Base-by-base conservation (phyloP, 2,113 vertebrate species). In the Oncorhynchus keta region DNA sequence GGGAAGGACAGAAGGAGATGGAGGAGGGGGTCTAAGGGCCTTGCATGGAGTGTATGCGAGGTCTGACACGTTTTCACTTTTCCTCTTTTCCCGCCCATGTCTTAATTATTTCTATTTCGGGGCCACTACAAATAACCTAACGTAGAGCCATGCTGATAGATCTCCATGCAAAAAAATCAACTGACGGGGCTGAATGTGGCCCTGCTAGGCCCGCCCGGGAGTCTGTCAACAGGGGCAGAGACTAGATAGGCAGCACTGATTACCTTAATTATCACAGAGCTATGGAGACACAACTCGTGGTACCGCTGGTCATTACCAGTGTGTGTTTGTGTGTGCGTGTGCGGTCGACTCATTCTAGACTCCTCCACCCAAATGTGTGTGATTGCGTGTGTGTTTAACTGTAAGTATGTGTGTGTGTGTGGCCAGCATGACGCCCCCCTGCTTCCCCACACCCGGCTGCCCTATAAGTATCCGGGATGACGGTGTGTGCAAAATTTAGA, bases 1-100 rank as follows among this genome's bases (percentile, higher is more conserved):
- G 28, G 80, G 77, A 68, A 70, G 84, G 85, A 84, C 79, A 75
- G 70, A 77, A 55, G 16, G n/a, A 32, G 35, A 26, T 81, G 85
- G 80, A 84, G 84, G 67, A 67, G 48, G 72, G 51, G 62, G 68
- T 20, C 2, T 51, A 68, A 51, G 51, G 39, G 78, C 9, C 69
- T 77, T 32, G 5, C 70, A 76, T 4, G 3, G 77, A 86, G 89
- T 13, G 48, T 87, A 92, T 86, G 89, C 83, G 68, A 83, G 18
- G 81, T 86, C 70, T 74, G 81, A 93, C 93, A 93, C 91, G 91
- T 94, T 94, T 93, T 93, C 91, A 85, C 88, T 92, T 79, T 92
- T 92, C 90, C 92, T 90, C 89, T 78, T 84, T 89, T 90, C 83
- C 92, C 86, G 81, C 90, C 92, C 92, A 45, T 87, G 85, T 84